These are phyloP conservation scores for Acyrthosiphon pisum DNA, from an alignment of 1,140 invertebrate genomes.

Conservation along the genomic window DNA sequence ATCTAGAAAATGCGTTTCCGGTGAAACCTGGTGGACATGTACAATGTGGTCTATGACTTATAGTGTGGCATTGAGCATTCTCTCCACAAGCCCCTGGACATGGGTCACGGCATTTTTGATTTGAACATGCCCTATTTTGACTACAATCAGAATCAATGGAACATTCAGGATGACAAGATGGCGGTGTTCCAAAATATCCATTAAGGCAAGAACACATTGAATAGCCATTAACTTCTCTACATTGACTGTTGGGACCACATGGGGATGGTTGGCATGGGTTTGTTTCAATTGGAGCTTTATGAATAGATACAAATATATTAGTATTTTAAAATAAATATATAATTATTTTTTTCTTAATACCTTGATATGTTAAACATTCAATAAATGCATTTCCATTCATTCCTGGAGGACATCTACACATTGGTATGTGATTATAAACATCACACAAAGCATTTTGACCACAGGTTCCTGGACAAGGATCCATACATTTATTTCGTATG, in stretches of 20 bases:
- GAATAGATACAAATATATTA: constrained; percentile 20
- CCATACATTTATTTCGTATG: constrained; percentile 65
- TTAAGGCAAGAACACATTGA: constrained; percentile 78
- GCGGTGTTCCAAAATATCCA: constrained; percentile 75
- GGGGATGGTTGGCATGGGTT: constrained; percentile 73
- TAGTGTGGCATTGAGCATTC: constrained; percentile 73
- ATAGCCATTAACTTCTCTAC: constrained; percentile 72
- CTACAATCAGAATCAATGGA: constrained; percentile 77
- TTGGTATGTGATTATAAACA: constrained; percentile 65
- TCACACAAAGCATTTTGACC: constrained; percentile 66
- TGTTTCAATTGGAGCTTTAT: constrained; percentile 61
- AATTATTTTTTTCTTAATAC: constrained; percentile 64
- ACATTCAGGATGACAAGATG: constrained; percentile 78
- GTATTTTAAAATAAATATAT: not conserved
- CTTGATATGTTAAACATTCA: constrained; percentile 63
- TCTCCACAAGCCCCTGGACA: constrained; percentile 79
- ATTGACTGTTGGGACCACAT: constrained; percentile 81
- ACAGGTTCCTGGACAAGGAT: constrained; percentile 67
- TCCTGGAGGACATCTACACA: constrained; percentile 65
- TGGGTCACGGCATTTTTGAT: constrained; percentile 80
- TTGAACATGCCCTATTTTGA: constrained; percentile 74
- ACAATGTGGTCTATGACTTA: constrained; percentile 73
- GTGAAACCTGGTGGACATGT: constrained; percentile 69
- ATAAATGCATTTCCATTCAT: constrained; percentile 66
- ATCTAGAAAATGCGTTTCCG: constrained; percentile 73